phyloP scores from a whole-genome alignment of 2,888 invertebrate species.

The Hydriomena furcata region DNA sequence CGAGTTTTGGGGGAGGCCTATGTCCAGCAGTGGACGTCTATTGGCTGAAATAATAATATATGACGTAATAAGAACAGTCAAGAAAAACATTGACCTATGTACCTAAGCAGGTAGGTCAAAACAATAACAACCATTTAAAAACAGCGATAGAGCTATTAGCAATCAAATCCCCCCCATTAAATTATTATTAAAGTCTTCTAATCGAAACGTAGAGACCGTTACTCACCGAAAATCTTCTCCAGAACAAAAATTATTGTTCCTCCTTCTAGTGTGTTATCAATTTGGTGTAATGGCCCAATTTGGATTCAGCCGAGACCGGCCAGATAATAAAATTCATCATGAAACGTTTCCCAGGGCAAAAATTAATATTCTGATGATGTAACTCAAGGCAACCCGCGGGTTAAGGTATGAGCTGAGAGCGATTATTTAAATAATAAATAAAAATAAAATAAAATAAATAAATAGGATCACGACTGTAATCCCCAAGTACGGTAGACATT shows the following conservation, averaged over 20 bases:
- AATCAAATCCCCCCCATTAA: conserved; percentile 33
- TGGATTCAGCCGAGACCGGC: conserved; percentile 70
- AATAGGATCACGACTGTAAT: too few species aligned
- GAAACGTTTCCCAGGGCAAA: conserved; percentile 73
- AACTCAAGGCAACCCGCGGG: conserved; percentile 58
- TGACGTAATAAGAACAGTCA: too few species aligned
- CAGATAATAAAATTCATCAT: conserved; percentile 81
- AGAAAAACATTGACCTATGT: too few species aligned
- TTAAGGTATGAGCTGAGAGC: background rate
- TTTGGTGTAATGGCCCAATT: conserved; percentile 77
- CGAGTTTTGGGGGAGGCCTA: too few species aligned
- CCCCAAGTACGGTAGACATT: too few species aligned
- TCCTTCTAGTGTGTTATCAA: conserved; percentile 72
- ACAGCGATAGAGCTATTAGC: conserved; percentile 29
- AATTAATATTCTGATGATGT: conserved; percentile 82
- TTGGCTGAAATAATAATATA: too few species aligned
- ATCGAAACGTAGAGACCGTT: conserved; percentile 43
- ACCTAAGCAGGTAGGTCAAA: background rate
- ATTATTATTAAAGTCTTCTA: conserved; percentile 33
- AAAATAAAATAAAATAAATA: too few species aligned
- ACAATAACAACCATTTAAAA: conserved; percentile 6
- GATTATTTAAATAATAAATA: too few species aligned
- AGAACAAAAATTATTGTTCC: conserved; percentile 52
- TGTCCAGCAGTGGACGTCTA: too few species aligned
- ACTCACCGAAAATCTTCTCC: conserved; percentile 45